Evolutionary conservation across 2,888 invertebrate species (phyloP).

Genomic region (Eupithecia centaureata): DNA sequence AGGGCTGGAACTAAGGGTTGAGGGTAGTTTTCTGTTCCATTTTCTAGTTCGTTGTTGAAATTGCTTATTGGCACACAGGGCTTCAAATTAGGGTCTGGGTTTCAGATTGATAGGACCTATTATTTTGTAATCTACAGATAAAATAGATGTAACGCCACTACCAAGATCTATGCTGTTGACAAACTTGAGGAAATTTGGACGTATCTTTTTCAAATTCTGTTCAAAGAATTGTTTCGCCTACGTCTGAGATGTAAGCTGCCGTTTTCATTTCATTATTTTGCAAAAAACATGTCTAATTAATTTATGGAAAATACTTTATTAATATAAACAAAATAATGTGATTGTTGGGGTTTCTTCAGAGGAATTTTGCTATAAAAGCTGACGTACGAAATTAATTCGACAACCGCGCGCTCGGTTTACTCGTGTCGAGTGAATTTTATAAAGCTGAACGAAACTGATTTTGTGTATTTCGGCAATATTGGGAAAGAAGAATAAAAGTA

Average conservation of each 20-base stretch:
- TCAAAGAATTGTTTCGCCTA: background rate
- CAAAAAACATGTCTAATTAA: background rate
- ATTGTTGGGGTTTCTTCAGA: background rate
- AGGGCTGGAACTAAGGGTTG: conserved; percentile 6
- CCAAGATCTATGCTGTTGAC: too few relatives aligned
- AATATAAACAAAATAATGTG: background rate
- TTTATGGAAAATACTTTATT: background rate
- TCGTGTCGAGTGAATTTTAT: background rate
- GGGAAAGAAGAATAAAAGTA: background rate
- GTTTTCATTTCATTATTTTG: too few relatives aligned
- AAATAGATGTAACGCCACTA: background rate
- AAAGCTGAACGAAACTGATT: background rate
- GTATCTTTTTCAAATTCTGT: background rate
- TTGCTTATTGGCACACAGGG: conserved; percentile 12
- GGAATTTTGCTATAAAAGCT: background rate
- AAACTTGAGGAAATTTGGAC: too few relatives aligned
- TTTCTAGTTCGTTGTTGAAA: conserved; percentile 5
- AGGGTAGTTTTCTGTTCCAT: conserved; percentile 10
- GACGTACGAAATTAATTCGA: background rate
- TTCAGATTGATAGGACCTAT: background rate
- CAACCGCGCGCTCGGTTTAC: background rate
- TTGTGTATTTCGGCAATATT: background rate
- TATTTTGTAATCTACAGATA: background rate
- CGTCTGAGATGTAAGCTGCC: background rate
- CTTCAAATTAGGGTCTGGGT: conserved; percentile 1